Base-by-base conservation (phyloP, 2,888 invertebrate genomes). In the Chymomyza fuscimana region DNA sequence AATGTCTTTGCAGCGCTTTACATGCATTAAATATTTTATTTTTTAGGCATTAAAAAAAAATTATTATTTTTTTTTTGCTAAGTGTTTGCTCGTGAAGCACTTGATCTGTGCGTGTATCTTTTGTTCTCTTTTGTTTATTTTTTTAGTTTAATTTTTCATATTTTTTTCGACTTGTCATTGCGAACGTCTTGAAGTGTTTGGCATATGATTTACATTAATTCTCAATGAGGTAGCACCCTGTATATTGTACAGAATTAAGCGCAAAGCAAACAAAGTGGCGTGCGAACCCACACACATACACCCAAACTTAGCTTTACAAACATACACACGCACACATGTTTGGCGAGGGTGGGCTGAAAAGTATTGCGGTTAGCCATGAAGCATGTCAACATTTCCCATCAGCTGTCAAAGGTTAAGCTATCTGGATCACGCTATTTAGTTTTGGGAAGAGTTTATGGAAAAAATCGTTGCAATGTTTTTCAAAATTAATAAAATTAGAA, bases 11-110 rank as follows among this genome's bases (percentile, higher is more conserved):
- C 40, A 46, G 12, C 40, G 40, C 40, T 10, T 46, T 10, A 12
- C 12, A 46, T 46, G 40, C 40, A 46, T 46, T 12, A 46, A 46
- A 32, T 32, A 9, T 32, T 32, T 32, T 32, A 32, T 32, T 46
- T 46, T 46, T 46, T 46, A 46, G 40, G 12, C 40, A 46, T 15
- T 46, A 32, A 32, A 32, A 32, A 25, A 25, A 25, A 25, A 3
- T 25, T 3, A 3, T 46, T 15, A 12, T 46, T 46, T 10, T 46
- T 72, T 22, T 56, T 12, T 25, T 25, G 25, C 73, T 67, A 82
- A 84, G 83, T 84, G 83, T 86, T 87, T 87, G 86, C 87, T 80
- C 86, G 83, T 84, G 87, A 86, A 86, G 77, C 83, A 82, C 83
- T 84, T 81, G 76, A 87, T 73, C 77, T 73, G 77, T 80, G 82